Evolutionary conservation across 2,888 invertebrate species (phyloP).

Genomic region (Apodemia duryi): DNA sequence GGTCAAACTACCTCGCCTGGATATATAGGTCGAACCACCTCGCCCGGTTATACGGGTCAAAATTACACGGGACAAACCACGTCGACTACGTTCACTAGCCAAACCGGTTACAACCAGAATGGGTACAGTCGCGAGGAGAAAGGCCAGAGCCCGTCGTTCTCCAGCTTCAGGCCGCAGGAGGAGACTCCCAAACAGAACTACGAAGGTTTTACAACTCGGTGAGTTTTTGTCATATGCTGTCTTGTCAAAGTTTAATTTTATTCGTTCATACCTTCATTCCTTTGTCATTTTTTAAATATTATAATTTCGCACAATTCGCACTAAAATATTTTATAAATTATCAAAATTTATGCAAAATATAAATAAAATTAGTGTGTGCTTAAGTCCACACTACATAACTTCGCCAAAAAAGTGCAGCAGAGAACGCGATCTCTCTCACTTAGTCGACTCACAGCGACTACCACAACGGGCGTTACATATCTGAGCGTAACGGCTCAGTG

Average conservation of each 20-base stretch:
- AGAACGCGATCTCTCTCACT: no score
- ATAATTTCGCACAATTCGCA: no score
- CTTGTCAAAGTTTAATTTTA: constrained; percentile 26
- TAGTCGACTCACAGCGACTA: no score
- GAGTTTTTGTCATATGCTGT: constrained; percentile 38
- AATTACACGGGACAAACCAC: constrained; percentile 16
- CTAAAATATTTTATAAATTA: no score
- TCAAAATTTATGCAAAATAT: no score
- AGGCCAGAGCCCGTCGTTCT: constrained; percentile 60
- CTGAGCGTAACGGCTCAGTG: no score
- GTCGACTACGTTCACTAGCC: neutral
- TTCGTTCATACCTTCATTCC: neutral
- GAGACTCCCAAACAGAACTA: constrained; percentile 74
- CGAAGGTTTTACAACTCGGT: constrained; percentile 84
- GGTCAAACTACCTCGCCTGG: neutral
- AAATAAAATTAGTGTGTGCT: no score
- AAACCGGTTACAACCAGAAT: constrained; percentile 26
- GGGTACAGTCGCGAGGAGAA: constrained; percentile 47
- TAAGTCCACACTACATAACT: no score
- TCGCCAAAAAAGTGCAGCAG: no score
- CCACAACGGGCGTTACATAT: no score
- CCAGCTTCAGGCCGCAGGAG: constrained; percentile 64
- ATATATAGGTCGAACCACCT: neutral
- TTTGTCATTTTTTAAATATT: no score
- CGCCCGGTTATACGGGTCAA: constrained; percentile 7